phyloP scores from a whole-genome alignment of 2,888 invertebrate genomes.

The Drosophila affinis region DNA sequence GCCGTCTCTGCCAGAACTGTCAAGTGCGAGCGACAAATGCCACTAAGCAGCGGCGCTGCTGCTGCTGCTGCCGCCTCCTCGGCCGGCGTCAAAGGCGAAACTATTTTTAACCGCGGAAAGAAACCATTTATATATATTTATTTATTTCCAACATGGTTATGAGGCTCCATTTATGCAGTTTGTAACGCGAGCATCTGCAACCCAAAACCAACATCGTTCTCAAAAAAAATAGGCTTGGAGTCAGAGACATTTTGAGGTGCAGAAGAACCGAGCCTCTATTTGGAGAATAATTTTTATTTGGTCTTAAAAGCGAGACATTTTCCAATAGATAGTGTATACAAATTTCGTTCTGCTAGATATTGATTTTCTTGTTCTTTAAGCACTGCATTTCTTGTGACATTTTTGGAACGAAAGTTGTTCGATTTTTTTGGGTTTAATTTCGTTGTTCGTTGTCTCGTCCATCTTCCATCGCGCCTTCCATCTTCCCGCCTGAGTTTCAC shows the following conservation, averaged over 20 bases:
- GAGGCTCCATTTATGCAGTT: conserved; percentile 11
- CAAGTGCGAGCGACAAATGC: conserved; percentile 71
- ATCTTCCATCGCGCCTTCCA: conserved; percentile 20
- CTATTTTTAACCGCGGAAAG: conserved; percentile 75
- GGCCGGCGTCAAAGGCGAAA: conserved; percentile 43
- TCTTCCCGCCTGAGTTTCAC: conserved; percentile 19
- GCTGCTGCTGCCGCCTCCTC: conserved; percentile 22
- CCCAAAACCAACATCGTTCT: too few species aligned
- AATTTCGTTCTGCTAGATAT: conserved; percentile 22
- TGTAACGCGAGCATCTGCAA: conserved; percentile 7
- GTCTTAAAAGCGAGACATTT: too few species aligned
- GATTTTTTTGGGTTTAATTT: conserved; percentile 51
- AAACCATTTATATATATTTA: conserved; percentile 61
- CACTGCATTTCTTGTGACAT: conserved; percentile 70
- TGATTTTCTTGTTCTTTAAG: conserved; percentile 19
- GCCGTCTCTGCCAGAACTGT: conserved; percentile 54
- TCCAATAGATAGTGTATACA: conserved; percentile 7
- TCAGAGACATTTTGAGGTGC: too few species aligned
- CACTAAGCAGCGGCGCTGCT: conserved; percentile 60
- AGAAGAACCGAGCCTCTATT: too few species aligned
- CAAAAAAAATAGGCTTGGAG: too few species aligned
- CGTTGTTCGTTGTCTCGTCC: conserved; percentile 23
- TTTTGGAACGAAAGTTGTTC: conserved; percentile 65
- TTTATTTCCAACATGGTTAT: conserved; percentile 31
- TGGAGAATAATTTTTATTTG: too few species aligned